Evolutionary conservation across 2,797 vertebrate genomes (phyloP).

Genomic region (Pteronotus mesoamericanus): DNA sequence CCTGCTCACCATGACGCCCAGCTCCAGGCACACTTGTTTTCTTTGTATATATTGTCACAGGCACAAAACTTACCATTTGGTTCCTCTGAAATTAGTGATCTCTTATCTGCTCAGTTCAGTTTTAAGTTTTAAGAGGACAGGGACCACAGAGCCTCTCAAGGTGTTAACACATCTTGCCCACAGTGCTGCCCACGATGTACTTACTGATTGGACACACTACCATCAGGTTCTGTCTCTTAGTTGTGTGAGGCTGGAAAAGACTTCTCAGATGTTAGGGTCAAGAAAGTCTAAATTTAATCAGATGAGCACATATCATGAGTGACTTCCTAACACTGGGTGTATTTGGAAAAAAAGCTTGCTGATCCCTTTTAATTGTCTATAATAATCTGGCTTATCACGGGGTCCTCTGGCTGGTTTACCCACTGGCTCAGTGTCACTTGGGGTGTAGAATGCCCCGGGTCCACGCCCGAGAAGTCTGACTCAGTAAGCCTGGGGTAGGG

Average conservation of each 20-base stretch:
- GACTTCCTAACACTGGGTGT: not conserved
- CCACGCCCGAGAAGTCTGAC: not conserved
- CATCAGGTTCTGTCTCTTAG: not conserved
- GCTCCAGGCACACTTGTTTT: not conserved
- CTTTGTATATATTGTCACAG: not conserved
- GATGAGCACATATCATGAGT: not conserved
- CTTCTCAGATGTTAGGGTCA: not conserved
- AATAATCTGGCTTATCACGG: not conserved
- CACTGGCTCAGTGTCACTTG: not conserved
- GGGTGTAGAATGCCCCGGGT: constrained; percentile 11
- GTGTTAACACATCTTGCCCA: not conserved
- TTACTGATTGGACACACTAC: not conserved
- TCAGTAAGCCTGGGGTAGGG: constrained; percentile 25
- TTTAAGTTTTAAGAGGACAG: not conserved
- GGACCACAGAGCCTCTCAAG: not conserved
- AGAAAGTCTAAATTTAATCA: not conserved
- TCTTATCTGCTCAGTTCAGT: not conserved
- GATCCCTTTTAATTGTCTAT: not conserved
- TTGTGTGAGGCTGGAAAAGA: not conserved
- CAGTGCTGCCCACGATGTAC: not conserved
- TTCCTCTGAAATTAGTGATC: not conserved
- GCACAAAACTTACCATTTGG: not conserved
- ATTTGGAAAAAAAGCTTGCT: not conserved
- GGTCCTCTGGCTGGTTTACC: not conserved
- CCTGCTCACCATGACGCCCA: not conserved